Base-by-base conservation (phyloP, 2,888 invertebrate genomes). In the Dryobota labecula region DNA sequence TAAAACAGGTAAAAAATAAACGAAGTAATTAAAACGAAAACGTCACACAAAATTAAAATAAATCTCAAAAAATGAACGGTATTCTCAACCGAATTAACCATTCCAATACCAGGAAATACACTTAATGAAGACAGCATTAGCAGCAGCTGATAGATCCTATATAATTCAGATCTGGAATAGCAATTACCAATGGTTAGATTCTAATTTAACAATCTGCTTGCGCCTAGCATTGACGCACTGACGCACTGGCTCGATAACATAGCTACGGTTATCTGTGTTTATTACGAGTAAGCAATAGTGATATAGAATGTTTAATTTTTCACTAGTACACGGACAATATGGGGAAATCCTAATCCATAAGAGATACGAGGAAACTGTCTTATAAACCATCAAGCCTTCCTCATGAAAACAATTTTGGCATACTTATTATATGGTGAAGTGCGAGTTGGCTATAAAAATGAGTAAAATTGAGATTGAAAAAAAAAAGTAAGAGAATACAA, bases 161-260 rank as follows among this genome's bases (percentile, higher is more conserved):
- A 78, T 75, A 78, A 78, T 75, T 70, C 69, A 78, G 36, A 62
- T 36, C 57, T 67, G 27, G 30, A 36, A 70, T 72, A 72, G 66
- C 71, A 78, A 81, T 81, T 81, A 72, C 54, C 67, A 58, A 72
- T 58, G 67, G 57, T 72, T 75, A 54, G 49, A 66, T 70, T 73
- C 61, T 63, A 76, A 81, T 76, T 66, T 68, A 76, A 73, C 73
- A 66, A 68, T 70, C 54, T 69, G 30, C 38, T 57, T 45, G 64
- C 53, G 53, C 51, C n/a, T 36, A 36, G 36, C 30, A 13, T 11
- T 57, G n/a, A 43, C 43, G 36, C 33, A n/a, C 11, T 47, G n/a
- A n/a, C n/a, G n/a, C 1, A 38, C n/a, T 41, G 20, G 15, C 33
- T 49, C 36, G n/a, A n/a, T 36, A 62, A 60, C 36, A 56, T 43